These are phyloP conservation scores for Nemopilema nomurai DNA, from an alignment of 30 jellyfish, hydroid and myxozoan species.

Conservation along the genomic window DNA sequence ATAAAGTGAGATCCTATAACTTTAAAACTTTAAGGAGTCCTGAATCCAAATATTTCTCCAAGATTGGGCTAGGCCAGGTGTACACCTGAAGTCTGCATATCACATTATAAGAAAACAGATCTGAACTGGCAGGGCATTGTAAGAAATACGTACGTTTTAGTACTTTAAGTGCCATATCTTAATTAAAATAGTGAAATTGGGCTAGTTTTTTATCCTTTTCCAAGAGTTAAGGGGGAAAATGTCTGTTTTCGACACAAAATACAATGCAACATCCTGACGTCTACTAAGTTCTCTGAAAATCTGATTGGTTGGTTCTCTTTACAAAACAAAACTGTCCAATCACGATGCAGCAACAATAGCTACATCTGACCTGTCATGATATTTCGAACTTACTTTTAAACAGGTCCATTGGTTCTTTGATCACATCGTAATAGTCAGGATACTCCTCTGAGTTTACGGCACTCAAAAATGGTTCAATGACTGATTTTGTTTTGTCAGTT, in stretches of 20 bases:
- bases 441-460: conserved; percentile 57
- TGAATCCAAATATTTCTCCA: background rate
- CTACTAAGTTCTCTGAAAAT: background rate
- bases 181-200: no score
- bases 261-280: conserved; percentile 16
- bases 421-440: conserved; percentile 60
- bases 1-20: no score
- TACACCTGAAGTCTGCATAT: no score
- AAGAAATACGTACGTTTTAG: no score
- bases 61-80: background rate
- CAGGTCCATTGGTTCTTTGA: conserved; percentile 73
- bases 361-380: conserved; percentile 36
- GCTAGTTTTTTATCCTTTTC: no score
- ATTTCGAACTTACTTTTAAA: conserved; percentile 62
- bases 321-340: conserved; percentile 10
- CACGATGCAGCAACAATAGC: background rate
- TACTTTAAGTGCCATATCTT: no score
- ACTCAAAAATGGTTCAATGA: conserved; percentile 60
- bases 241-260: conserved; percentile 15
- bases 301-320: conserved; percentile 16
- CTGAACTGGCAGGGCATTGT: no score
- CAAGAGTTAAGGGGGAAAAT: background rate
- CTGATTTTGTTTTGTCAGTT: conserved; percentile 57
- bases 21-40: no score
- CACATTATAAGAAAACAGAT: no score